Conservation (phyloP, 2,113 vertebrate species). For the Cynoglossus semilaevis region DNA sequence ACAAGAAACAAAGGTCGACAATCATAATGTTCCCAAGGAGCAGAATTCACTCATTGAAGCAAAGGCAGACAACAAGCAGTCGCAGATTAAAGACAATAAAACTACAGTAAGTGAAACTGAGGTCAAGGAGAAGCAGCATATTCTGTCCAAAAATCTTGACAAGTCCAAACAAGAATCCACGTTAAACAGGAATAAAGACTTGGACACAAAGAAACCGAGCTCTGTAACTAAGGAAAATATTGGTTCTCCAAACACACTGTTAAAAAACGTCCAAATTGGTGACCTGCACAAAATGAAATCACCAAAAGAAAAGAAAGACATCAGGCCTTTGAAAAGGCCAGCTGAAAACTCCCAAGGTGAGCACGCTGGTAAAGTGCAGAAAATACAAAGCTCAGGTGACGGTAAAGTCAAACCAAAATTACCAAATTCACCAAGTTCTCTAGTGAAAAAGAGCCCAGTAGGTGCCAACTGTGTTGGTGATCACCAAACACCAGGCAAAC, state of each 20-base stretch:
- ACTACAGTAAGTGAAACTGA: slow-evolving; percentile 40
- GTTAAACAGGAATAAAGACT: slow-evolving; percentile 58
- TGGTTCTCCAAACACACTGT: slow-evolving; percentile 33
- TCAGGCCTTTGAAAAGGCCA: slow-evolving; percentile 77
- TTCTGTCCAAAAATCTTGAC: slow-evolving; percentile 38
- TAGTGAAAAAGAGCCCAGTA: slow-evolving; percentile 46
- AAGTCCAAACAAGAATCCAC: slow-evolving; percentile 60
- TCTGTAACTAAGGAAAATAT: slow-evolving; percentile 68
- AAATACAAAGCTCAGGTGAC: slow-evolving; percentile 70
- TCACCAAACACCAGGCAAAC: slow-evolving; percentile 50
- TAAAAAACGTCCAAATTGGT: slow-evolving; percentile 57
- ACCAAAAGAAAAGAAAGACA: slow-evolving; percentile 63
- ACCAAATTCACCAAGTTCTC: slow-evolving; percentile 31
- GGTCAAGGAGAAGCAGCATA: slow-evolving; percentile 41
- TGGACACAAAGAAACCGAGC: slow-evolving; percentile 47
- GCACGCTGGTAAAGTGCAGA: slow-evolving; percentile 82
- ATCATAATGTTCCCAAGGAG: slow-evolving; percentile 46
- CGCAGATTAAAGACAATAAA: slow-evolving; percentile 33
- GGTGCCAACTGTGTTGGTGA: slow-evolving; percentile 43
- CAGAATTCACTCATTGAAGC: slow-evolving; percentile 24
- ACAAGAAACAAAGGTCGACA: slow-evolving; percentile 50
- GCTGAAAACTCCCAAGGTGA: slow-evolving; percentile 68
- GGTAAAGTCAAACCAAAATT: slow-evolving; percentile 53
- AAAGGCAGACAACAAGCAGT: slow-evolving; percentile 23
- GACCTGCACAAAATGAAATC: slow-evolving; percentile 61